A percentile compares a stretch with the other conserved stretches of the same genome.
Conservation (phyloP, 2,888 invertebrate genomes). For the Zele albiditarsus region DNA sequence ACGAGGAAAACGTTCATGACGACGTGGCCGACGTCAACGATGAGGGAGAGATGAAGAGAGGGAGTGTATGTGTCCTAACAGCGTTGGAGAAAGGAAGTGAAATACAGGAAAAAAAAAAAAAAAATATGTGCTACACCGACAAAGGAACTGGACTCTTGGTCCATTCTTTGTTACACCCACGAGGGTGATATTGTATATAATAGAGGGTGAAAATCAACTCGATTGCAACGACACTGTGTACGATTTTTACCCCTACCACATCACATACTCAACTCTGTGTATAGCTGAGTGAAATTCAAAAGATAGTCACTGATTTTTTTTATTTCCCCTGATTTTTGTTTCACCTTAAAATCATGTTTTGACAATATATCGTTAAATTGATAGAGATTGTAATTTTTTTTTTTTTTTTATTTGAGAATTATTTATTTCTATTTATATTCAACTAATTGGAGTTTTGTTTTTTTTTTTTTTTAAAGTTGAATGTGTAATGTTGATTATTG, state of each 20-base stretch:
- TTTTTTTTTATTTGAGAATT: neutral
- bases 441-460: too few species aligned
- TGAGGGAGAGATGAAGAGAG: constrained; percentile 10
- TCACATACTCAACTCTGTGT: constrained; percentile 6
- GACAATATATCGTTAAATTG: neutral
- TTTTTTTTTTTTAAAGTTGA: too few species aligned
- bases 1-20: constrained; percentile 40
- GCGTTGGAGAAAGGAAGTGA: constrained; percentile 47
- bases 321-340: constrained; percentile 1
- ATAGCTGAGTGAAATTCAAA: constrained; percentile 2
- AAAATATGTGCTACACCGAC: constrained; percentile 36
- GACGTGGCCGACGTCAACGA: constrained; percentile 25
- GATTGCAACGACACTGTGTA: neutral
- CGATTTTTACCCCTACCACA: neutral
- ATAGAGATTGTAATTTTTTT: neutral
- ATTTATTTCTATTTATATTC: neutral
- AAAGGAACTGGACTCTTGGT: constrained; percentile 45
- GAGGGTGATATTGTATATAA: constrained; percentile 16
- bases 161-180: constrained; percentile 22
- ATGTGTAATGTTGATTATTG: too few species aligned
- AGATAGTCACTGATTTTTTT: constrained; percentile 23
- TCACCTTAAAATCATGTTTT: constrained; percentile 4
- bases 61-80: constrained; percentile 36
- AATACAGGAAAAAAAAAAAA: neutral
- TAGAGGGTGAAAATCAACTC: constrained; percentile 4